Evolutionary conservation across 2,888 invertebrate genomes (phyloP), one percentile per base, ranked within the genome.

Genomic region (Caenorhabditis virilis): DNA sequence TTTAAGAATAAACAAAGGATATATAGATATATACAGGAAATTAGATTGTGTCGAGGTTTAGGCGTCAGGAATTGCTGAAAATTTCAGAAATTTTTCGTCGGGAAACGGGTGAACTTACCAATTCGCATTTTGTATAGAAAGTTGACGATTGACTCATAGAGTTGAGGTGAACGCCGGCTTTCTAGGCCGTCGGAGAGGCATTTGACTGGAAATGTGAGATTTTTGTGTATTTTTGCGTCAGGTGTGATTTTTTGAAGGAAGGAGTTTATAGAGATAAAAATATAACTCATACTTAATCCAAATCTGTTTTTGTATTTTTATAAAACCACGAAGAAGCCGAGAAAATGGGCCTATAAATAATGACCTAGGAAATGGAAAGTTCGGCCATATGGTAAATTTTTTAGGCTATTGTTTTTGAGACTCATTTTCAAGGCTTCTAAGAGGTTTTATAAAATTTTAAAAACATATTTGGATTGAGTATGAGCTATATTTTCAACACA

Each of bases 91-190:
- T n/a, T n/a, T n/a, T n/a, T n/a, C n/a, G n/a, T n/a, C n/a, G n/a
- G n/a, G n/a, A n/a, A n/a, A n/a, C n/a, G n/a, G n/a, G n/a, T n/a
- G n/a, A n/a, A n/a, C 5, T n/a, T 36, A 36, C 11, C 63, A 22
- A 63, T 58, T 16, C 63, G 57, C 63, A 63, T 63, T 45, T 63
- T 63, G 54, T 63, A 63, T 20, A 63, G 36, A 41, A 63, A 63
- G 41, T 58, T 43, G 54, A 63, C 54, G 15, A 63, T 63, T 47
- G 63, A 63, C 46, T 63, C 63, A 56, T 63, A 63, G 35, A 63
- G 50, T 36, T 43, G 53, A 7, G 53, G 23, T 0, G 53, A 54
- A 36, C 52, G 53, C 5, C 63, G 63, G 18, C 54, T 58, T 13
- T 57, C 63, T 15, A 63, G 47, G 4, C 63, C 63, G 18, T 63